A percentile compares a stretch with the other conserved stretches of the same genome.
Evolutionary conservation across 1,140 invertebrate species (phyloP).

Genomic region (Drosophila prosaltans): DNA sequence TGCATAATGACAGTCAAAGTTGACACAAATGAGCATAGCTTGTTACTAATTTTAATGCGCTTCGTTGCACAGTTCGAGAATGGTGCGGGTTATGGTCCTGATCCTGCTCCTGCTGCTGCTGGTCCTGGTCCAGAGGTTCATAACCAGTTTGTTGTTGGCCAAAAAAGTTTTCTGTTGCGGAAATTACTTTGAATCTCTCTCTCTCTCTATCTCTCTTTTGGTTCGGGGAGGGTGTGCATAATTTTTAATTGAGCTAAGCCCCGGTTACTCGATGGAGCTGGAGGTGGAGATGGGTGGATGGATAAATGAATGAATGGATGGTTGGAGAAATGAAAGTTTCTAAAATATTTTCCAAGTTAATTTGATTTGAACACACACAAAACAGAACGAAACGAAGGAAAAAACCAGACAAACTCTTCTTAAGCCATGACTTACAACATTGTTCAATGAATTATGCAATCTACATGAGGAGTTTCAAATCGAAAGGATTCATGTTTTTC

Average conservation of each 20-base stretch:
- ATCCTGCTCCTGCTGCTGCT: background rate
- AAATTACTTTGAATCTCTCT: slow-evolving; percentile 60
- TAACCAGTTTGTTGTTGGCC: slow-evolving; percentile 11
- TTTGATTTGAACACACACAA: slow-evolving; percentile 64
- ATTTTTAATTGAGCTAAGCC: slow-evolving; percentile 73
- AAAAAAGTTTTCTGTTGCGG: slow-evolving; percentile 74
- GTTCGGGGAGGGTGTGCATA: slow-evolving; percentile 39
- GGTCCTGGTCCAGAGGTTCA: slow-evolving; percentile 7
- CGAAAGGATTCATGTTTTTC: slow-evolving; percentile 10
- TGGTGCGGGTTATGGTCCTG: slow-evolving; percentile 5
- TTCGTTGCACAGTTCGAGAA: slow-evolving; percentile 53
- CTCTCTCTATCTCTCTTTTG: background rate
- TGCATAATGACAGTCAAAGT: slow-evolving; percentile 83
- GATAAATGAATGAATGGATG: background rate
- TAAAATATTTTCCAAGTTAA: slow-evolving; percentile 75
- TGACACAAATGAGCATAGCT: slow-evolving; percentile 81
- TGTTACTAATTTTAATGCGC: slow-evolving; percentile 81
- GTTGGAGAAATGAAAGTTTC: slow-evolving; percentile 46
- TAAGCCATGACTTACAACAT: slow-evolving; percentile 70
- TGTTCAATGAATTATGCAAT: slow-evolving; percentile 72
- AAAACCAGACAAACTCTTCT: slow-evolving; percentile 13
- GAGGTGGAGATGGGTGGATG: background rate
- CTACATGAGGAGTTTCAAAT: slow-evolving; percentile 32
- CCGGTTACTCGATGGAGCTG: background rate
- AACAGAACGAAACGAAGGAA: background rate